These are phyloP conservation scores for Eumacrocentrus americanus DNA, from an alignment of 2,888 invertebrate genomes.

Conservation along the genomic window DNA sequence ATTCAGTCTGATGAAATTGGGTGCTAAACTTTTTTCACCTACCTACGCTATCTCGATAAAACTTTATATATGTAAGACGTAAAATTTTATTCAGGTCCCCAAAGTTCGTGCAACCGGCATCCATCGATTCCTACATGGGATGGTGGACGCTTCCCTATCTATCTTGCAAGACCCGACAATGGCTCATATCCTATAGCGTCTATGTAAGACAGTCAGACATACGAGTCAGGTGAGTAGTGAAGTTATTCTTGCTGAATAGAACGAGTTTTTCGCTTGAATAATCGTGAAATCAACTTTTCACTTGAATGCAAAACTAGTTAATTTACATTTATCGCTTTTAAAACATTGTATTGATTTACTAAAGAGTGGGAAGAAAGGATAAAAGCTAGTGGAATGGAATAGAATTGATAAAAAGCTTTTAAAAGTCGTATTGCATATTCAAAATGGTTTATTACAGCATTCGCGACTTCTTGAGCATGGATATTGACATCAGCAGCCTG, in stretches of 20 bases:
- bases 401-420: conserved; percentile 11
- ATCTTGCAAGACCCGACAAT: conserved; percentile 77
- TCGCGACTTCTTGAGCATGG: conserved; percentile 73
- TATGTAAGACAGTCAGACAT: conserved; percentile 46
- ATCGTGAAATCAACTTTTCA: background rate
- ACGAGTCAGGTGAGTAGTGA: conserved; percentile 45
- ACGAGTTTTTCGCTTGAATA: too few relatives aligned
- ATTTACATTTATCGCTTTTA: background rate
- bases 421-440: background rate
- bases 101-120: conserved; percentile 72
- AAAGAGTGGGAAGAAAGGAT: background rate
- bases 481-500: conserved; percentile 80
- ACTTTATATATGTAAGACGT: conserved; percentile 1
- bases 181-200: conserved; percentile 87
- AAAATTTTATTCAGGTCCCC: conserved; percentile 62
- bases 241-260: background rate
- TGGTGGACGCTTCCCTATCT: conserved; percentile 92
- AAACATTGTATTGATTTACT: conserved; percentile 2
- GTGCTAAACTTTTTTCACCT: background rate
- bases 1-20: background rate
- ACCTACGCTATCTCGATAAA: background rate
- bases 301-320: background rate
- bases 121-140: conserved; percentile 71
- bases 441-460: conserved; percentile 56
- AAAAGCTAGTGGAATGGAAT: conserved; percentile 5